A percentile compares a stretch with the other conserved stretches of the same genome.
These are phyloP conservation scores for Napeogenes inachia DNA, from an alignment of 2,888 invertebrate genomes.

Conservation along the genomic window DNA sequence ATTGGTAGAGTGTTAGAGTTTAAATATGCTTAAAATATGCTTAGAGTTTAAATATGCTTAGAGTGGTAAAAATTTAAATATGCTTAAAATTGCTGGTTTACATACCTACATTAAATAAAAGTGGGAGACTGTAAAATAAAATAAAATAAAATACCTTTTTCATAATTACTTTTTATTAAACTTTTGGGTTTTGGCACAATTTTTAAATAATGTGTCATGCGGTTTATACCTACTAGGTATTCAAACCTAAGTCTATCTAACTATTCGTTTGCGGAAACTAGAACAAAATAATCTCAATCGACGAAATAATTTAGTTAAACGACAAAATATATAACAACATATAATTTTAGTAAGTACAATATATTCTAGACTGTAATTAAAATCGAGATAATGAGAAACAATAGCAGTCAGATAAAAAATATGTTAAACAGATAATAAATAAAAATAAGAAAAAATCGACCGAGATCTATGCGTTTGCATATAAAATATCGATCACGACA, in stretches of 20 bases:
- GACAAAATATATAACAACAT: conserved; percentile 39
- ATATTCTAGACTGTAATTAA: conserved; percentile 8
- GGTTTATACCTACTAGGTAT: conserved; percentile 66
- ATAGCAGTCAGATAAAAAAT: conserved; percentile 18
- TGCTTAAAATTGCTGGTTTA: no score
- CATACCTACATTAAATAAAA: no score
- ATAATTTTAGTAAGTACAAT: conserved; percentile 41
- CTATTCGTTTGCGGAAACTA: conserved; percentile 44
- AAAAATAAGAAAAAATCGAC: conserved; percentile 35
- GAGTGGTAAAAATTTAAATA: no score
- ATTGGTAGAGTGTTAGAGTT: no score
- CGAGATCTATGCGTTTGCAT: conserved; percentile 58
- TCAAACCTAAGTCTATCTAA: conserved; percentile 71
- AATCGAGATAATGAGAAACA: conserved; percentile 5
- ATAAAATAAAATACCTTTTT: conserved; percentile 51
- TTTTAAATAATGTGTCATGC: conserved; percentile 73
- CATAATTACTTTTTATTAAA: conserved; percentile 74
- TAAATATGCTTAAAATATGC: no score
- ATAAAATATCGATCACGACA: conserved; percentile 59
- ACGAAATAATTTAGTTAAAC: conserved; percentile 33
- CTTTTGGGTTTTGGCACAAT: conserved; percentile 77
- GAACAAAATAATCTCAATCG: conserved; percentile 42
- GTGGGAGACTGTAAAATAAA: conserved; percentile 16
- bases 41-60: no score
- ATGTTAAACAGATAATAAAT: conserved; percentile 31